These are phyloP conservation scores for Drosophila serrata DNA, from an alignment of 1,140 invertebrate genomes.

Conservation along the genomic window DNA sequence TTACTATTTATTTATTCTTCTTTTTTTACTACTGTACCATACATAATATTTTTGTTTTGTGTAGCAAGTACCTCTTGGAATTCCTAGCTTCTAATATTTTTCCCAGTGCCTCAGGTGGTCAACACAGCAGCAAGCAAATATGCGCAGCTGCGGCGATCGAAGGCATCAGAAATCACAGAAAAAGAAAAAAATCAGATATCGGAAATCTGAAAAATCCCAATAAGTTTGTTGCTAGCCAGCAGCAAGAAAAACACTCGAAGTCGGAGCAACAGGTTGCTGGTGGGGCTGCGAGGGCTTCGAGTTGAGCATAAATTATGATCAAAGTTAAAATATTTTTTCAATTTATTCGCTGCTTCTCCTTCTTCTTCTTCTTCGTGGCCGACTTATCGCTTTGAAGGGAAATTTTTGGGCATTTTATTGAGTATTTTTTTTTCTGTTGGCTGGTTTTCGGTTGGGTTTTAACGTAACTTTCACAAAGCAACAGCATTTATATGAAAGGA, in stretches of 20 bases:
- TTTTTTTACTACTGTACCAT: too few species aligned
- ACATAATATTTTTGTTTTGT: too few species aligned
- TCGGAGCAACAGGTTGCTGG: constrained; percentile 38
- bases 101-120: neutral
- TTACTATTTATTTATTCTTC: too few species aligned
- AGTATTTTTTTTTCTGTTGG: constrained; percentile 3
- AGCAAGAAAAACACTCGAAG: constrained; percentile 12
- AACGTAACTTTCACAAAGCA: constrained; percentile 63
- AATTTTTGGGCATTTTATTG: constrained; percentile 46
- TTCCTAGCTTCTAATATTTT: neutral
- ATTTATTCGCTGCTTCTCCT: constrained; percentile 33
- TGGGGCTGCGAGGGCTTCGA: neutral
- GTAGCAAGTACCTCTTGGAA: neutral
- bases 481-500: constrained; percentile 7
- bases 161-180: constrained; percentile 19
- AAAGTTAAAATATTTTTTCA: constrained; percentile 50
- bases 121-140: constrained; percentile 45
- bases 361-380: constrained; percentile 36
- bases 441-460: constrained; percentile 14
- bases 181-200: constrained; percentile 12
- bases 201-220: constrained; percentile 18
- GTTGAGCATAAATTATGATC: constrained; percentile 73
- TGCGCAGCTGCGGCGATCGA: constrained; percentile 56
- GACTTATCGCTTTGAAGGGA: constrained; percentile 58
- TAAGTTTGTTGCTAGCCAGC: constrained; percentile 35